phyloP scores from a whole-genome alignment of 2,888 invertebrate genomes.

The Adela reaumurella region DNA sequence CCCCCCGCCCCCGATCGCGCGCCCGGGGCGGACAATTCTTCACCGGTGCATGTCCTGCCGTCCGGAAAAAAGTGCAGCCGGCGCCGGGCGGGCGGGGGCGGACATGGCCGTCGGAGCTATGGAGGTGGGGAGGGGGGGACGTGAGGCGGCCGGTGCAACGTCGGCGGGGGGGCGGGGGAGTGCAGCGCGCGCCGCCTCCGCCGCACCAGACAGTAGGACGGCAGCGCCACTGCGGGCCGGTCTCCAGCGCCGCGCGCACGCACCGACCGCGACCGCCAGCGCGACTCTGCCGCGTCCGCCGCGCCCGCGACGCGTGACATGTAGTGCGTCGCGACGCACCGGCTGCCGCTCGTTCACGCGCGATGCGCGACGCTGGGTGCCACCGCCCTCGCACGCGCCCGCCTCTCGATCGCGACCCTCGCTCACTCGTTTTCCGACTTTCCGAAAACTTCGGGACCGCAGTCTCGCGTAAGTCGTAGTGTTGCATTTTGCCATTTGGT shows the following conservation, averaged over 20 bases:
- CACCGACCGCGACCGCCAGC: slow-evolving; percentile 20
- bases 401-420: slow-evolving; percentile 27
- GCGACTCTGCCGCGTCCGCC: slow-evolving; percentile 40
- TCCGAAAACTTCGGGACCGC: background rate
- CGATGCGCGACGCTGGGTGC: slow-evolving; percentile 36
- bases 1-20: slow-evolving; percentile 59
- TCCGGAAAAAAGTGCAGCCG: slow-evolving; percentile 20
- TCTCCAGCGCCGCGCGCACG: slow-evolving; percentile 52
- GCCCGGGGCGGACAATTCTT: slow-evolving; percentile 56
- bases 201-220: slow-evolving; percentile 53
- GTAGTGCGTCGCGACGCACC: background rate
- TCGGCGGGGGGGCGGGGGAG: slow-evolving; percentile 34
- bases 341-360: slow-evolving; percentile 8
- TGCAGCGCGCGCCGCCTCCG: slow-evolving; percentile 49
- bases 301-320: slow-evolving; percentile 2
- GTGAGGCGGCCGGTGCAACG: slow-evolving; percentile 28
- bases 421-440: slow-evolving; percentile 9
- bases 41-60: slow-evolving; percentile 15
- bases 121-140: slow-evolving; percentile 23
- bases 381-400: slow-evolving; percentile 36
- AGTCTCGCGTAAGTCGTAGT: background rate
- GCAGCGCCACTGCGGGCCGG: slow-evolving; percentile 54
- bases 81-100: slow-evolving; percentile 40
- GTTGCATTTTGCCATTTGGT: background rate
- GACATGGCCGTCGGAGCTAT: slow-evolving; percentile 23